phyloP scores from a whole-genome alignment of 2,113 vertebrate species.

The Pedionomus torquatus region DNA sequence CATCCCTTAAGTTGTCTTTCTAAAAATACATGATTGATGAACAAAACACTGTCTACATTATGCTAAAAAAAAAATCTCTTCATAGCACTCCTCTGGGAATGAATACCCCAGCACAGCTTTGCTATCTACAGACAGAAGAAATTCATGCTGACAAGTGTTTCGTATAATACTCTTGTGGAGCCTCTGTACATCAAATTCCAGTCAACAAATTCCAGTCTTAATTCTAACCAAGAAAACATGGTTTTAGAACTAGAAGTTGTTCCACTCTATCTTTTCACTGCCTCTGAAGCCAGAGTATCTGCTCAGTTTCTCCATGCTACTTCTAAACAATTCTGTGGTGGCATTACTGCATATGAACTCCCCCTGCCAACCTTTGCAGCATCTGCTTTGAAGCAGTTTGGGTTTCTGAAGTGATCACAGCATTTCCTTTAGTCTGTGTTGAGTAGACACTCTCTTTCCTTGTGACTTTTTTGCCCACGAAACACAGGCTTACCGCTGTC shows the following conservation, averaged over 20 bases:
- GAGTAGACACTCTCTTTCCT: background rate
- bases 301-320: background rate
- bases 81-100: background rate
- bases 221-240: background rate
- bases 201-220: background rate
- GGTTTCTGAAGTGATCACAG: background rate
- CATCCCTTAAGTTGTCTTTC: background rate
- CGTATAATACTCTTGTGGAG: background rate
- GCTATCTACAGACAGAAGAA: background rate
- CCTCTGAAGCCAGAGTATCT: background rate
- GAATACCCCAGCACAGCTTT: background rate
- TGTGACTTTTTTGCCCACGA: background rate
- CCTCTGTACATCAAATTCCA: background rate
- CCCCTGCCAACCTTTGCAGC: background rate
- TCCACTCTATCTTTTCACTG: background rate
- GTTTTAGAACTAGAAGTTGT: background rate
- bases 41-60: background rate
- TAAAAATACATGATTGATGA: background rate
- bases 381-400: background rate
- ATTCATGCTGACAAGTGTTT: background rate
- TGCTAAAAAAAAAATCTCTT: background rate
- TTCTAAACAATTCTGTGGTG: background rate
- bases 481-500: background rate
- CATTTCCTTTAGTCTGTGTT: background rate
- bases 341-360: too few relatives aligned